Conservation (phyloP, 2,113 vertebrate genomes). For the Poeciliopsis prolifica region DNA sequence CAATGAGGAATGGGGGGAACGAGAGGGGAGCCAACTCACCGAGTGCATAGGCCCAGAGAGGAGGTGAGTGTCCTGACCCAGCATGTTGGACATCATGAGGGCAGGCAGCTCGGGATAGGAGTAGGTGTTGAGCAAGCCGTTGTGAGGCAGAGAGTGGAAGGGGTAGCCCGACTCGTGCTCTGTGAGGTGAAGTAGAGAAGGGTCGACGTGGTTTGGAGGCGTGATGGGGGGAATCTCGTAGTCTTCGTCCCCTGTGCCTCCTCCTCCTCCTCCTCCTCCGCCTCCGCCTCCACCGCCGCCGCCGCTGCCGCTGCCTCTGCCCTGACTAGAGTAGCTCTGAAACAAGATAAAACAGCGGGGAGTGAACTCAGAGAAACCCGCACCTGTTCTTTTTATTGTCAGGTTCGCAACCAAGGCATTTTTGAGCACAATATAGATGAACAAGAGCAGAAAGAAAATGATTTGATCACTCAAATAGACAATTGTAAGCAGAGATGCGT, state of each 20-base stretch:
- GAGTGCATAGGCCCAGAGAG: slow-evolving; percentile 95
- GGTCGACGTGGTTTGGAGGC: slow-evolving; percentile 94
- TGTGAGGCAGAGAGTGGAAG: slow-evolving; percentile 93
- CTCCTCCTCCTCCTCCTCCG: slow-evolving; percentile 55
- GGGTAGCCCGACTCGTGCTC: slow-evolving; percentile 94
- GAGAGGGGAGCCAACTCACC: slow-evolving; percentile 81
- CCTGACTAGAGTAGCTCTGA: slow-evolving; percentile 90
- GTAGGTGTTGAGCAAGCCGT: slow-evolving; percentile 94
- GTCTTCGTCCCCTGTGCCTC: slow-evolving; percentile 77
- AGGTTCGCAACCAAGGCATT: background rate
- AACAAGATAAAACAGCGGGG: slow-evolving; percentile 1
- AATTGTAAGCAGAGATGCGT: background rate
- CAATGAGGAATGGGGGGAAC: background rate
- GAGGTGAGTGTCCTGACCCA: slow-evolving; percentile 95
- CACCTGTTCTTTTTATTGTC: background rate
- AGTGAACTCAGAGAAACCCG: background rate
- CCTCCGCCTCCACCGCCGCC: slow-evolving; percentile 15
- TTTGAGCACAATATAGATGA: background rate
- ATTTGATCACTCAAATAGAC: background rate
- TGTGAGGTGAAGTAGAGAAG: slow-evolving; percentile 93
- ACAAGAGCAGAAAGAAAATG: background rate
- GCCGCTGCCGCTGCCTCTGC: slow-evolving; percentile 57
- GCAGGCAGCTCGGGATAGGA: slow-evolving; percentile 96
- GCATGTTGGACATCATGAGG: slow-evolving; percentile 99
- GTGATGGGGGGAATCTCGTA: slow-evolving; percentile 99